Conservation (phyloP, 2,113 vertebrate species). For the Ptilorrhoa leucosticta region DNA sequence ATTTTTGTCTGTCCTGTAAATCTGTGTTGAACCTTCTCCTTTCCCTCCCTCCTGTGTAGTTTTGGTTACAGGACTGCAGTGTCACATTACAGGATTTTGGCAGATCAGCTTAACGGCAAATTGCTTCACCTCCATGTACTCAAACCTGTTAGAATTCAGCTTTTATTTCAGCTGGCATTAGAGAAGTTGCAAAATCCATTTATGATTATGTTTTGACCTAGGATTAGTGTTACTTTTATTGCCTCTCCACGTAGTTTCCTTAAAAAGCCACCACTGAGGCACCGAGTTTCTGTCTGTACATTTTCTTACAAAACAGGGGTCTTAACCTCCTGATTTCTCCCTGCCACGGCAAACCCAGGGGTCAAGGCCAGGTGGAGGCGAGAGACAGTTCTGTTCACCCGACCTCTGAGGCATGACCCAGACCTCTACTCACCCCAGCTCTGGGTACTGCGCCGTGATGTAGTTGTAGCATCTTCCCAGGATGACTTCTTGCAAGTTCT, state of each 20-base stretch:
- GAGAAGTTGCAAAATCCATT: neutral
- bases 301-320: neutral
- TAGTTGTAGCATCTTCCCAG: constrained; percentile 69
- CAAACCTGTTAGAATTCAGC: neutral
- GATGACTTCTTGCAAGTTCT: constrained; percentile 57
- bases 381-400: neutral
- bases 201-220: neutral
- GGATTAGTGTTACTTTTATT: neutral
- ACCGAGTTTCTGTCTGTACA: fast-evolving
- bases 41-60: neutral
- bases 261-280: neutral
- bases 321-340: neutral
- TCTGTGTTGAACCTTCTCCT: neutral
- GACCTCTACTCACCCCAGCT: constrained; percentile 59
- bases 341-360: neutral
- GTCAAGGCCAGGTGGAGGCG: fast-evolving
- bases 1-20: neutral
- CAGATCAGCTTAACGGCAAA: neutral
- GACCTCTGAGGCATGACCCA: fast-evolving
- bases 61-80: neutral
- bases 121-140: neutral
- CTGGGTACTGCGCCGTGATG: neutral
- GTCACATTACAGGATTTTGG: neutral
- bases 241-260: neutral
- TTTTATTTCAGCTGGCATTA: neutral